A percentile compares a stretch with the other conserved stretches of the same genome.
phyloP scores from a whole-genome alignment of 2,113 vertebrate species.

The Thalassarche chlororhynchos region DNA sequence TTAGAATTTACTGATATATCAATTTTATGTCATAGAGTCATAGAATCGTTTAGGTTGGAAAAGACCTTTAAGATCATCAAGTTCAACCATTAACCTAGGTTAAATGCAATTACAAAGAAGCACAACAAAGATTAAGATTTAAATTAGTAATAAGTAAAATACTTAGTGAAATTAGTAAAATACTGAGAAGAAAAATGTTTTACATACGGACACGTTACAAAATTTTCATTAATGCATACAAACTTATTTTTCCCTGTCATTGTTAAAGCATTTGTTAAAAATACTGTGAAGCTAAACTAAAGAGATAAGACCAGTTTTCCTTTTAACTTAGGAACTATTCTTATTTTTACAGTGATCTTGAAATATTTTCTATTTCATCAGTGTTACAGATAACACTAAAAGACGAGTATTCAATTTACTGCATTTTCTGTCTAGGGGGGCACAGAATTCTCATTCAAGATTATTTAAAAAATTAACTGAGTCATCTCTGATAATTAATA shows the following conservation, averaged over 20 bases:
- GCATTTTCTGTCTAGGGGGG: background rate
- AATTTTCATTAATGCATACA: background rate
- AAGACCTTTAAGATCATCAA: too few relatives aligned
- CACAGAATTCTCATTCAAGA: background rate
- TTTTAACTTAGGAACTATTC: background rate
- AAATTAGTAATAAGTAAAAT: background rate
- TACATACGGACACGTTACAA: fast-evolving
- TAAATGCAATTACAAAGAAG: background rate
- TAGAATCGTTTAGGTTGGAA: too few relatives aligned
- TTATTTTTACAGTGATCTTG: background rate
- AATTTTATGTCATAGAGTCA: background rate
- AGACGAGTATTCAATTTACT: background rate
- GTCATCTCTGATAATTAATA: background rate
- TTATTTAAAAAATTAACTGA: background rate
- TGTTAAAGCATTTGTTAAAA: background rate
- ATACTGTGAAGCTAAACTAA: background rate
- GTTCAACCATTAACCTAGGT: background rate
- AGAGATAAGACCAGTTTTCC: background rate
- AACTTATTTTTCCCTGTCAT: background rate
- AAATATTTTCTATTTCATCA: background rate
- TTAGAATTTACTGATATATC: background rate
- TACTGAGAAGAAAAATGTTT: background rate
- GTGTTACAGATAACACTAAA: background rate
- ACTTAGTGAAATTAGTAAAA: background rate
- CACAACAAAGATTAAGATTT: background rate